These are phyloP conservation scores for Drosophila mauritiana DNA, from an alignment of 1,140 invertebrate genomes.

Conservation along the genomic window DNA sequence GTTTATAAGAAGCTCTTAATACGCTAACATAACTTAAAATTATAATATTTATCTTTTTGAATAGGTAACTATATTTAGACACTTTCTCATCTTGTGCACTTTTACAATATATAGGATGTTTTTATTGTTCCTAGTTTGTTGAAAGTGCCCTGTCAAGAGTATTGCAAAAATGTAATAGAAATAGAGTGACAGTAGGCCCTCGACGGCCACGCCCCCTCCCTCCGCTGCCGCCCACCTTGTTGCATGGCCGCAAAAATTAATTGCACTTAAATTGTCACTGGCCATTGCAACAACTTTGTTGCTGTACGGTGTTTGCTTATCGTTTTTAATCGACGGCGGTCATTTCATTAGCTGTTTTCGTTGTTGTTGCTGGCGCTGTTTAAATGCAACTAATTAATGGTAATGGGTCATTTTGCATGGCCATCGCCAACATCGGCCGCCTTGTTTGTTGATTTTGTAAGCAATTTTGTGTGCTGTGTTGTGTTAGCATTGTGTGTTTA, in stretches of 20 bases:
- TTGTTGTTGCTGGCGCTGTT: conserved; percentile 44
- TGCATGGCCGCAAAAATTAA: conserved; percentile 65
- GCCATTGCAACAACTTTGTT: conserved; percentile 60
- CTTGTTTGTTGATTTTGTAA: conserved; percentile 80
- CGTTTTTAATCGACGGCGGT: conserved; percentile 59
- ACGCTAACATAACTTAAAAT: neutral
- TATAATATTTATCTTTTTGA: neutral
- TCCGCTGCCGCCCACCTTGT: conserved; percentile 9
- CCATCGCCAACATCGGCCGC: conserved; percentile 56
- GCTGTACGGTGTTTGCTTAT: conserved; percentile 54
- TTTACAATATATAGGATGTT: too few relatives aligned
- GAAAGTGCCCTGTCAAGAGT: neutral
- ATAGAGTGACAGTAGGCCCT: neutral
- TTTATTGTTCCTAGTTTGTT: too few relatives aligned
- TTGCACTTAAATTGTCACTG: conserved; percentile 80
- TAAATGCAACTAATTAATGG: conserved; percentile 80
- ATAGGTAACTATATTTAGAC: too few relatives aligned
- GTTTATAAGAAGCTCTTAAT: neutral
- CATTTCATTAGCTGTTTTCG: conserved; percentile 63
- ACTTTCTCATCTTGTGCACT: too few relatives aligned
- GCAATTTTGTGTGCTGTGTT: conserved; percentile 49
- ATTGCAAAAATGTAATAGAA: neutral
- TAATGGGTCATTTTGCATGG: conserved; percentile 80
- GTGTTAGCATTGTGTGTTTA: conserved; percentile 39
- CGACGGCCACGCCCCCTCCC: neutral